These are phyloP conservation scores for Mormoops blainvillei DNA, from an alignment of 2,113 vertebrate species.

Conservation along the genomic window DNA sequence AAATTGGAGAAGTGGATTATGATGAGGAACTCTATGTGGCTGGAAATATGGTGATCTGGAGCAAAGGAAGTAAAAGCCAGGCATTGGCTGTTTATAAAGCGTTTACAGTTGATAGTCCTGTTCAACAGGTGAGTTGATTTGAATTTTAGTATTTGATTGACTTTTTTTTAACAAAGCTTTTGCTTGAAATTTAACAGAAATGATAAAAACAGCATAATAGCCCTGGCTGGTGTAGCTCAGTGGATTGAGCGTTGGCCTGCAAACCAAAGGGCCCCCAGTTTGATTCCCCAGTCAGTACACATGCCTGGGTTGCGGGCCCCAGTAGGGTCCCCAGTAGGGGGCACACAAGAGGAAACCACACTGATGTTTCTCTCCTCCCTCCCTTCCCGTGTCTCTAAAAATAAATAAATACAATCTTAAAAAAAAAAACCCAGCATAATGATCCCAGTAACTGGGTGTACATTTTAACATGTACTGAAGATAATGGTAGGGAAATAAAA, in stretches of 20 bases:
- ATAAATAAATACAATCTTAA: too few relatives aligned
- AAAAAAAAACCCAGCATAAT: too few relatives aligned
- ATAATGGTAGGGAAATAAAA: not conserved
- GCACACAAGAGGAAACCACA: too few relatives aligned
- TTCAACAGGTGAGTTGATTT: constrained; percentile 86
- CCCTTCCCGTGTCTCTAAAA: too few relatives aligned
- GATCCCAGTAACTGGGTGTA: not conserved
- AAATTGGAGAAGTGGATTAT: constrained; percentile 86
- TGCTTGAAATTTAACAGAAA: not conserved
- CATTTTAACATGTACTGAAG: not conserved
- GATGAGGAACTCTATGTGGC: constrained; percentile 96
- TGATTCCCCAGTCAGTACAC: too few relatives aligned
- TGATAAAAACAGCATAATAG: not conserved
- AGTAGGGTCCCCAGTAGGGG: too few relatives aligned
- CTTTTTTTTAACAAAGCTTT: not conserved
- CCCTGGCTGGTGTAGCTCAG: too few relatives aligned
- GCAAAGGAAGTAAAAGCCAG: constrained; percentile 90
- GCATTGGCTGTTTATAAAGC: constrained; percentile 92
- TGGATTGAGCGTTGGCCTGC: too few relatives aligned
- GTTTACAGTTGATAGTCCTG: constrained; percentile 94
- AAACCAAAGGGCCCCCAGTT: too few relatives aligned
- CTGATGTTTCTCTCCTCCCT: too few relatives aligned
- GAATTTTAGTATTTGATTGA: not conserved
- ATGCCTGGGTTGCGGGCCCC: too few relatives aligned
- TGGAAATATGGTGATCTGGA: constrained; percentile 97